phyloP scores from a whole-genome alignment of 1,140 invertebrate genomes.

The Paramacrobiotus metropolitanus region DNA sequence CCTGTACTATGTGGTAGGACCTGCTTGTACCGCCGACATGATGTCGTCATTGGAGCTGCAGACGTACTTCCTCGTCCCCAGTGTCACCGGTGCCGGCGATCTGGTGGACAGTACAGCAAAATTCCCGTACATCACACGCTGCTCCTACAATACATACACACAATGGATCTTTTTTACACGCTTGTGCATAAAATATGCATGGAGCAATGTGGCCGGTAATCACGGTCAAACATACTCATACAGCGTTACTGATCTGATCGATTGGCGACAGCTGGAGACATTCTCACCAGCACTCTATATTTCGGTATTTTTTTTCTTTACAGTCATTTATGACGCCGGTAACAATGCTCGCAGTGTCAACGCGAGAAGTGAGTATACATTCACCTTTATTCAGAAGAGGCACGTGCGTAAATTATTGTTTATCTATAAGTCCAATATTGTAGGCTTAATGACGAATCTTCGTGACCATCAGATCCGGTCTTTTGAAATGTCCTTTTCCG shows the following conservation, averaged over 20 bases:
- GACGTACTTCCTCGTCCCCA: not conserved
- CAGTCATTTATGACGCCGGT: not conserved
- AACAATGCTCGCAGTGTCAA: not conserved
- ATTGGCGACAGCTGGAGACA: too few species aligned
- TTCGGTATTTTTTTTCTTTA: too few species aligned
- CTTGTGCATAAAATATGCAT: not conserved
- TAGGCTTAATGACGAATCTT: not conserved
- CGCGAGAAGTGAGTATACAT: not conserved
- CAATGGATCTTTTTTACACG: not conserved
- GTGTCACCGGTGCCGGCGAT: not conserved
- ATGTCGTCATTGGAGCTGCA: not conserved
- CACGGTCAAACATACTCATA: too few species aligned
- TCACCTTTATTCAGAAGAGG: too few species aligned
- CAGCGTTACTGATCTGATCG: too few species aligned
- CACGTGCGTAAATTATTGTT: too few species aligned
- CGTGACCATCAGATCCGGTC: not conserved
- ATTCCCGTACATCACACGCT: not conserved
- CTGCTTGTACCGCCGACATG: not conserved
- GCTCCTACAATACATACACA: not conserved
- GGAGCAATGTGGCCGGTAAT: not conserved
- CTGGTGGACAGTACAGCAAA: not conserved
- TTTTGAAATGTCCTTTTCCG: not conserved
- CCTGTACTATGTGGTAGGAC: too few species aligned
- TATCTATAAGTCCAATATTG: too few species aligned
- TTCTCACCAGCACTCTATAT: too few species aligned